A percentile compares a stretch with the other conserved stretches of the same genome.
These are phyloP conservation scores for Mormyrus hasselquistii DNA, from an alignment of 2,797 vertebrate species.

Conservation along the genomic window DNA sequence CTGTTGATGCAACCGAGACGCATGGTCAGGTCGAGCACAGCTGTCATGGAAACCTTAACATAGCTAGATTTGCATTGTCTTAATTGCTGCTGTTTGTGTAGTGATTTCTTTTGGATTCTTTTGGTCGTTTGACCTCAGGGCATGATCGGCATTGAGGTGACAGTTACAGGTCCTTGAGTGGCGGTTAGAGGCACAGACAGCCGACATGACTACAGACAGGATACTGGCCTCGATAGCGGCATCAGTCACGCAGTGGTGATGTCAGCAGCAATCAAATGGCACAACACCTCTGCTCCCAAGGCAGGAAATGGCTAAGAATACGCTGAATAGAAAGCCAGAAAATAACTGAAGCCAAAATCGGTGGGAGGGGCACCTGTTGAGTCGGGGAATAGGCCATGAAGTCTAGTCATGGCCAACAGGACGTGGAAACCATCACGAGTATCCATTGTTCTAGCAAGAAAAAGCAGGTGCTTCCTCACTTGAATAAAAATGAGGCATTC, in stretches of 20 bases:
- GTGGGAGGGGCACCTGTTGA: slow-evolving; percentile 33
- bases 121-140: neutral
- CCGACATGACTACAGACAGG: slow-evolving; percentile 20
- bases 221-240: slow-evolving; percentile 25
- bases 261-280: slow-evolving; percentile 19
- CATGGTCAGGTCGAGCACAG: neutral
- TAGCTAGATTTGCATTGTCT: neutral
- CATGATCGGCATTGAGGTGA: neutral
- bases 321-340: slow-evolving; percentile 22
- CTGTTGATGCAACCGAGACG: neutral
- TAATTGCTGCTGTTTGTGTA: neutral
- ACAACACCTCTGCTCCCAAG: slow-evolving; percentile 22
- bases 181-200: neutral
- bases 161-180: neutral
- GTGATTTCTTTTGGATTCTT: neutral
- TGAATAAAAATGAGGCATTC: neutral
- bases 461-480: slow-evolving; percentile 51
- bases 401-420: neutral
- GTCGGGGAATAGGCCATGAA: neutral
- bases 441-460: slow-evolving; percentile 49
- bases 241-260: slow-evolving; percentile 20
- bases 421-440: neutral
- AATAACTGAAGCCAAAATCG: slow-evolving; percentile 24
- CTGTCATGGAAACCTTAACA: neutral
- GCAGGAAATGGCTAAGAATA: slow-evolving; percentile 44